Evolutionary conservation across 2,888 invertebrate species (phyloP).

Genomic region (Bugulina stolonifera): DNA sequence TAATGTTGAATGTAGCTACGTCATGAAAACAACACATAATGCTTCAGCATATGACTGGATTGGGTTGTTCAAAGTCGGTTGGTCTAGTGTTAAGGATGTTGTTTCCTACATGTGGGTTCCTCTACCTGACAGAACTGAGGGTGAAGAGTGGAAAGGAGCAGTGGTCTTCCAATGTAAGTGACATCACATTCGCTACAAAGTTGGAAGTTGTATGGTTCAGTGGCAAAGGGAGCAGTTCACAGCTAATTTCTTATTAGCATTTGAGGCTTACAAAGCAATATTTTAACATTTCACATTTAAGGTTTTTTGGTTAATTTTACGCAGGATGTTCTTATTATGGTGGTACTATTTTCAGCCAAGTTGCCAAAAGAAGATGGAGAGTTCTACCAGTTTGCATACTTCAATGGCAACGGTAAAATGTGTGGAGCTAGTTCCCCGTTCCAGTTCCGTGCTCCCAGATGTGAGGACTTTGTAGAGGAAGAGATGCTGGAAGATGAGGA

Average conservation of each 20-base stretch:
- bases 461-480: conserved; percentile 46
- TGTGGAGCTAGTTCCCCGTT: conserved; percentile 52
- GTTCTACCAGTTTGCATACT: conserved; percentile 53
- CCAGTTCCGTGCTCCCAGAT: conserved; percentile 43
- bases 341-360: conserved; percentile 34
- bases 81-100: conserved; percentile 38
- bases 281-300: too few species aligned
- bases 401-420: conserved; percentile 42
- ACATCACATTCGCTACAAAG: too few species aligned
- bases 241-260: too few species aligned
- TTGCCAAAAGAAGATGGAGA: conserved; percentile 52
- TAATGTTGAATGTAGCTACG: conserved; percentile 43
- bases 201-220: too few species aligned
- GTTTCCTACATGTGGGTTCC: conserved; percentile 45
- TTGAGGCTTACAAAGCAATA: too few species aligned
- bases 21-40: conserved; percentile 37
- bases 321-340: too few species aligned
- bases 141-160: not conserved
- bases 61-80: conserved; percentile 49
- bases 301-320: too few species aligned
- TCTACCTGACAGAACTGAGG: not conserved
- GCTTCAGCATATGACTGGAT: conserved; percentile 44
- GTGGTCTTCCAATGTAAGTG: conserved; percentile 8
- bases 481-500: conserved; percentile 45
- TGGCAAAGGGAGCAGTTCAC: too few species aligned